These are phyloP conservation scores for Patella vulgata DNA, from an alignment of 1,140 invertebrate genomes.

Conservation along the genomic window DNA sequence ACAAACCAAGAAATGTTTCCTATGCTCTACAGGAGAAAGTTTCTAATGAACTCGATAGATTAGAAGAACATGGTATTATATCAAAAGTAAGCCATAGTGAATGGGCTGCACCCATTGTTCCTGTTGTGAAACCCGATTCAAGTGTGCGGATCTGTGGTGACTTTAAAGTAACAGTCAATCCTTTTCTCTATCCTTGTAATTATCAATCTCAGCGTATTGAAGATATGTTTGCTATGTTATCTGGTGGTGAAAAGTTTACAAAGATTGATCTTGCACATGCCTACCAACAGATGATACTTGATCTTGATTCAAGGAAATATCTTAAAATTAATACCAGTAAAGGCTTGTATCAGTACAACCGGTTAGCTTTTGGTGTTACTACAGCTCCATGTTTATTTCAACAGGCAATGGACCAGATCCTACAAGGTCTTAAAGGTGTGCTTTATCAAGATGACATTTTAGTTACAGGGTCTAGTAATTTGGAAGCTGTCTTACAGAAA, in stretches of 20 bases:
- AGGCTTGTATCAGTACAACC: slow-evolving; percentile 64
- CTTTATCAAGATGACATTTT: slow-evolving; percentile 1
- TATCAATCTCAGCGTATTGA: slow-evolving; percentile 49
- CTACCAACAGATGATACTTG: slow-evolving; percentile 41
- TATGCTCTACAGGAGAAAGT: slow-evolving; percentile 37
- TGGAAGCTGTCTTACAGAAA: slow-evolving; percentile 18
- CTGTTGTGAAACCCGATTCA: slow-evolving; percentile 57
- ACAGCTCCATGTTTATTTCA: slow-evolving; percentile 3
- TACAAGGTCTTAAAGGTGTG: slow-evolving; percentile 1
- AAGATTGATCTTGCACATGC: slow-evolving; percentile 46
- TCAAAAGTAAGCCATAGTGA: slow-evolving; percentile 22
- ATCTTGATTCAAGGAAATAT: slow-evolving; percentile 10
- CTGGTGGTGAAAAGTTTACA: slow-evolving; percentile 48
- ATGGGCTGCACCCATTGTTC: slow-evolving; percentile 62
- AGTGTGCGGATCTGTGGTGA: slow-evolving; percentile 60
- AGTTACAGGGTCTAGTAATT: neutral
- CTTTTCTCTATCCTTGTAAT: slow-evolving; percentile 19
- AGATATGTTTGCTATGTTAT: slow-evolving; percentile 42
- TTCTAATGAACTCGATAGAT: slow-evolving; percentile 33
- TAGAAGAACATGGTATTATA: slow-evolving; percentile 32
- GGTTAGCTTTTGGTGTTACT: slow-evolving; percentile 67
- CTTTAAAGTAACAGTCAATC: slow-evolving; percentile 62
- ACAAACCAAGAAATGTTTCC: slow-evolving; percentile 36
- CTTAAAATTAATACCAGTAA: slow-evolving; percentile 56
- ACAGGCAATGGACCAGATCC: slow-evolving; percentile 1